Base-by-base conservation (phyloP, 2,797 vertebrate species). In the Menidia menidia region DNA sequence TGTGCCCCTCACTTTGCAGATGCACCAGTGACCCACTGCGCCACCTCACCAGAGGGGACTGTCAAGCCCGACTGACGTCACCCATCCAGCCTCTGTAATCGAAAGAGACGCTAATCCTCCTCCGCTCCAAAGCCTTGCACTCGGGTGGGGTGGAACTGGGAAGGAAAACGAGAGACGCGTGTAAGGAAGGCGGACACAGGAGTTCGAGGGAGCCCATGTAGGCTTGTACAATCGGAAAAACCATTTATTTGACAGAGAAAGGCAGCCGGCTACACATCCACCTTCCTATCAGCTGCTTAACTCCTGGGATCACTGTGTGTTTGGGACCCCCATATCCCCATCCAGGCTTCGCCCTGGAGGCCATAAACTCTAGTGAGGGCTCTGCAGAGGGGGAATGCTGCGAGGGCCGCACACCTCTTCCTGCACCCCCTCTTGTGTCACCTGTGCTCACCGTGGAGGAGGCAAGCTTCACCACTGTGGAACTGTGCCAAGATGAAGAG, bases 101-200 rank as follows among this genome's bases (percentile, higher is more conserved):
- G 88, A 93, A 93, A 93, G 86, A 90, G 94, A 93, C 94, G 68
- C 69, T 95, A 94, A 95, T 95, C 93, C 93, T 44, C 79, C 87
- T 93, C 86, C 83, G 84, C 95, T 95, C 95, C 95, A 97, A 96
- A 97, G 95, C 96, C 95, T 92, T 92, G 93, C 92, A 91, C 91
- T 89, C 86, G 93, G 93, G 92, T 94, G 93, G 96, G 95, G 78
- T 82, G 64, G 74, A 75, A 74, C 82, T 85, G 83, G 83, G 84
- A 89, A 93, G 90, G 87, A 89, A 74, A 88, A 39, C 75, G 70
- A 82, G 64, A 85, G 82, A 73, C 83, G 74, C 45, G 71, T 82
- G 80, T 75, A 82, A 84, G 83, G 66, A 85, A 92, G 91, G 75
- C 64, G 77, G 80, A 80, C 60, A 62, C 55, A 0, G 71, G 63